Conservation (phyloP, 2,888 invertebrate species). For the Kryphioiulus occultus region DNA sequence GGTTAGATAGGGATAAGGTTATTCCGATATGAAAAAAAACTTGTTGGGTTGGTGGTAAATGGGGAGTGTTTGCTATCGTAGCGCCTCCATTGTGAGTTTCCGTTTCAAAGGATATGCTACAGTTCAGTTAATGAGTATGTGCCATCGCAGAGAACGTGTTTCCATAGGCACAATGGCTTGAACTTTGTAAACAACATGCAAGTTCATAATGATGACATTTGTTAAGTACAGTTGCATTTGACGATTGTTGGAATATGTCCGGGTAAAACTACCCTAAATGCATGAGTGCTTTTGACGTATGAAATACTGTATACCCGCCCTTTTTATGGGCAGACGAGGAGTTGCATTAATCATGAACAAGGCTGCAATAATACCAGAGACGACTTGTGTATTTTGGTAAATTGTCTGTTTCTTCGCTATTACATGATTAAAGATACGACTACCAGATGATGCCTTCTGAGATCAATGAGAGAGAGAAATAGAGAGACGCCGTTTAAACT, state of each 20-base stretch:
- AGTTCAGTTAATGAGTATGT: neutral
- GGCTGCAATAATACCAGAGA: neutral
- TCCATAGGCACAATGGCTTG: neutral
- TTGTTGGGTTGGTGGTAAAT: no score
- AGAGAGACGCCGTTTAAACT: neutral
- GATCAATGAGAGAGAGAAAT: neutral
- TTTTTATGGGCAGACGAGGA: neutral
- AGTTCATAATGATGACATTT: neutral
- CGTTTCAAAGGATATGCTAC: no score
- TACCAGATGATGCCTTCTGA: neutral
- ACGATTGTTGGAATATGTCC: neutral
- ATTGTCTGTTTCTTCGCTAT: neutral
- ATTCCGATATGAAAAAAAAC: no score
- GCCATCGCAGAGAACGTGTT: neutral
- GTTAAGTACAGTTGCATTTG: neutral
- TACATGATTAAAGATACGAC: neutral
- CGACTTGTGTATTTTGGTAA: neutral
- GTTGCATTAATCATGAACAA: neutral
- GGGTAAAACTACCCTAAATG: neutral
- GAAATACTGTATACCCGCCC: neutral
- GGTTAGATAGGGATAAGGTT: no score
- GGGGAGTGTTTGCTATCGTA: no score
- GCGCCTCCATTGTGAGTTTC: no score
- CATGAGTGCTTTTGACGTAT: neutral
- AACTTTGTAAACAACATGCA: neutral